Evolutionary conservation across 2,113 vertebrate species (phyloP), one percentile per base, ranked within the genome.

Genomic region (Lipotes vexillifer): DNA sequence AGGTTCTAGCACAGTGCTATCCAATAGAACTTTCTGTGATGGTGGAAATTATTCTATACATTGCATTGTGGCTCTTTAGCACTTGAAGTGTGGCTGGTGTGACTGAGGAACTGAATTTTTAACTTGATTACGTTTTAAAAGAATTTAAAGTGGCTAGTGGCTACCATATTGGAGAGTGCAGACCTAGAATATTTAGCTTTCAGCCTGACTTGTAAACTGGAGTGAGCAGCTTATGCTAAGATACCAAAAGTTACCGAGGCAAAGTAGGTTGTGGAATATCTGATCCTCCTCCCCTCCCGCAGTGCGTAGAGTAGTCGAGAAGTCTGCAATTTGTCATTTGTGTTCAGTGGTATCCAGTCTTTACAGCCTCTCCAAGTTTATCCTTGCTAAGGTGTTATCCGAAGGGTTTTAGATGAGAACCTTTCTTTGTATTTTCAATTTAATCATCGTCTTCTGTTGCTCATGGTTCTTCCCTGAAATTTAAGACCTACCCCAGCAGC

Each of bases 11-110:
- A 13, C 55, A 55, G 18, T 33, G 7, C 29, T 57, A 17, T 23
- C 49, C 36, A n/a, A 0, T 21, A 63, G 66, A 57, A 71, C 9
- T 29, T 27, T 61, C 20, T 29, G 4, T 0, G 3, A 9, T 9
- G 8, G 12, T 41, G 21, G 15, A 78, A 20, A n/a, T 69, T 78
- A 18, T 81, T 68, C 5, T 68, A 0, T 46, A 3, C 65, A 25
- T 63, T 59, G 29, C n/a, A 8, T 31, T 68, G 17, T 63, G 33
- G 25, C 38, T 59, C 1, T 15, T 59, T 10, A 49, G 38, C n/a
- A 10, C 81, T 93, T 89, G 44, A 61, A 33, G 78, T 68, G 49
- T n/a, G 57, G 68, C 77, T 74, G 15, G 23, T 13, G 6, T 61
- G 46, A 92, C 36, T 33, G 41, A 87, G 52, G 74, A 69, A 41